These are phyloP conservation scores for Propsilocerus akamusi DNA, from an alignment of 1,140 invertebrate species.

Conservation along the genomic window DNA sequence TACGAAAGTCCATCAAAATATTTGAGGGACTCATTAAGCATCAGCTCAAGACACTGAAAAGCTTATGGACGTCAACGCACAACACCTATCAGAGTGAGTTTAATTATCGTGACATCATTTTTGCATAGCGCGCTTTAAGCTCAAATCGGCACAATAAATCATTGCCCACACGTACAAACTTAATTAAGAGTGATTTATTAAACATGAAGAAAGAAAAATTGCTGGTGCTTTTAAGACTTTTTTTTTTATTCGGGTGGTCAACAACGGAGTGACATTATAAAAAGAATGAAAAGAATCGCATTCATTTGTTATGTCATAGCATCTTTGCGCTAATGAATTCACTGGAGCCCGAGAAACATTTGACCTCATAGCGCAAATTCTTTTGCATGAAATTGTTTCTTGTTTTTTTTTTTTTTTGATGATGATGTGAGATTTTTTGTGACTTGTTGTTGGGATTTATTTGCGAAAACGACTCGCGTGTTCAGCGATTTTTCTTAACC, in stretches of 20 bases:
- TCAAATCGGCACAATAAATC: background rate
- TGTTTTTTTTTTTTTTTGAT: no score
- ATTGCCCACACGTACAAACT: background rate
- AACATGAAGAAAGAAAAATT: background rate
- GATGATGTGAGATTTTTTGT: no score
- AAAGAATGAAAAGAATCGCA: no score
- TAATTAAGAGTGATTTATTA: background rate
- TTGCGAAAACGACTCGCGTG: no score
- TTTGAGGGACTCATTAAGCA: conserved; percentile 20
- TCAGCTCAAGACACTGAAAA: conserved; percentile 21
- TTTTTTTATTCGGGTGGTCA: background rate
- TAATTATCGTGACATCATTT: background rate
- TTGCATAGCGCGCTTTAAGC: background rate
- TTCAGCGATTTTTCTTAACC: no score
- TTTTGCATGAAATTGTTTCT: no score
- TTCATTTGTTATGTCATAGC: background rate
- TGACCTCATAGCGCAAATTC: no score
- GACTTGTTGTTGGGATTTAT: no score
- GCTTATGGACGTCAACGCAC: conserved; percentile 19
- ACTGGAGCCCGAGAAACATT: no score
- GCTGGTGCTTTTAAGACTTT: background rate
- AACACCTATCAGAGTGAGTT: conserved; percentile 21
- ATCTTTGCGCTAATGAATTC: no score
- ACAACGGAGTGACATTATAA: background rate
- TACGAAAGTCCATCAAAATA: conserved; percentile 15